Evolutionary conservation across 2,888 invertebrate species (phyloP).

Genomic region (Spialia ferax): DNA sequence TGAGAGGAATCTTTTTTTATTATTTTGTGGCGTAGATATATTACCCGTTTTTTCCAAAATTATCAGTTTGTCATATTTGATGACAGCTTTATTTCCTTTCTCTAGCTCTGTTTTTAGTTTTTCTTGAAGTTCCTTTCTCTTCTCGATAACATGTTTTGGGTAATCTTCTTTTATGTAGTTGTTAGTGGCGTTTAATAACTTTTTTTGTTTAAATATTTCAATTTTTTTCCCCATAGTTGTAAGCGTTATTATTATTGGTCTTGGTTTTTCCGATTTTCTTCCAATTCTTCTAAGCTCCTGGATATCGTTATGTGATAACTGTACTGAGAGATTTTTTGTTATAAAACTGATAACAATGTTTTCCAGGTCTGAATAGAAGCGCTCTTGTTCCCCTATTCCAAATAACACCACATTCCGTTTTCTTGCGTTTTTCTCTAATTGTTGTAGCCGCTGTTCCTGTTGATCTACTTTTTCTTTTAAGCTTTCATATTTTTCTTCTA

Average conservation of each 20-base stretch:
- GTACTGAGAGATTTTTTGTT: slow-evolving; percentile 25
- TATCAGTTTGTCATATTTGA: slow-evolving; percentile 46
- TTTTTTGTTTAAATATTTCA: slow-evolving; percentile 39
- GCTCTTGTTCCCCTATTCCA: slow-evolving; percentile 42
- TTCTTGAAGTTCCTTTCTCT: slow-evolving; percentile 44
- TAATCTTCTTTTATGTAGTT: slow-evolving; percentile 44
- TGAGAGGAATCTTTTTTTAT: too few relatives aligned
- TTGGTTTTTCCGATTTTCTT: slow-evolving; percentile 1
- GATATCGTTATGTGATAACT: slow-evolving; percentile 37
- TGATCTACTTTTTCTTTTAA: slow-evolving; percentile 40
- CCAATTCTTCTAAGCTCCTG: slow-evolving; percentile 42
- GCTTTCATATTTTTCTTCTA: slow-evolving; percentile 38
- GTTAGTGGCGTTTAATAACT: slow-evolving; percentile 24
- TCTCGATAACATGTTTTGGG: slow-evolving; percentile 46
- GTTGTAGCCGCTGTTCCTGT: slow-evolving; percentile 43
- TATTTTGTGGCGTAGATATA: too few relatives aligned
- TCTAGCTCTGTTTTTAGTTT: slow-evolving; percentile 44
- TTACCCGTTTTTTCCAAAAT: slow-evolving; percentile 31
- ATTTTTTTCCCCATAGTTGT: slow-evolving; percentile 36
- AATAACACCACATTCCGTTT: slow-evolving; percentile 44
- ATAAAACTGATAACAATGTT: slow-evolving; percentile 36
- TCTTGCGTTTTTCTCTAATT: slow-evolving; percentile 44
- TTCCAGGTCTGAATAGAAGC: slow-evolving; percentile 42
- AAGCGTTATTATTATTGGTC: too few relatives aligned
- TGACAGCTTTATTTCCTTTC: slow-evolving; percentile 44